Percentiles rank a stretch among this genome's conserved stretches.
phyloP scores from a whole-genome alignment of 2,113 vertebrate species.

The Cyanistes caeruleus region DNA sequence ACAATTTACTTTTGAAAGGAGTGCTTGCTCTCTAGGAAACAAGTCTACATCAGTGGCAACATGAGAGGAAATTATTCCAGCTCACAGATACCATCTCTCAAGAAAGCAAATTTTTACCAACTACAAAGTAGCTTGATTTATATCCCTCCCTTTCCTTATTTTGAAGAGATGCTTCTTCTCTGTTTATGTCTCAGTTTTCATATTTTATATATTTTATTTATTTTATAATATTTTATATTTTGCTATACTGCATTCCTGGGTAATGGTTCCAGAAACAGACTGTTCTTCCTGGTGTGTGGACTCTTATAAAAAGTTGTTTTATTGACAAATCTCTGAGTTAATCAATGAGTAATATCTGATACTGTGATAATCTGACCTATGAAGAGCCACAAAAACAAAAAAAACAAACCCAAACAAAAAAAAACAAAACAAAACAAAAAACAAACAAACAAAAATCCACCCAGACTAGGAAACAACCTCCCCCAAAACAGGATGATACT shows the following conservation, averaged over 20 bases:
- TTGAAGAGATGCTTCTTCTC: not conserved
- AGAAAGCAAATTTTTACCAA: not conserved
- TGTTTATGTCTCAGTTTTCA: not conserved
- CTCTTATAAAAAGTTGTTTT: not conserved
- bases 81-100: not conserved
- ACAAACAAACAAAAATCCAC: not conserved
- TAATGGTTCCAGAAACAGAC: not conserved
- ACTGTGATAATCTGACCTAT: not conserved
- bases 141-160: not conserved
- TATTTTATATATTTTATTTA: no score
- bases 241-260: not conserved
- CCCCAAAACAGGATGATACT: not conserved
- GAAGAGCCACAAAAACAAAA: not conserved
- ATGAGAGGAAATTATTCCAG: not conserved
- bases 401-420: not conserved
- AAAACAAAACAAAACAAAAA: not conserved
- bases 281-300: not conserved
- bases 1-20: not conserved
- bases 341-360: not conserved
- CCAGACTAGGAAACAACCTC: not conserved
- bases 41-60: not conserved
- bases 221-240: no score
- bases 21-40: not conserved
- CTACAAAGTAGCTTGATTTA: not conserved
- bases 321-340: not conserved